These are phyloP conservation scores for Parus major DNA, from an alignment of 2,113 vertebrate genomes.

Conservation along the genomic window DNA sequence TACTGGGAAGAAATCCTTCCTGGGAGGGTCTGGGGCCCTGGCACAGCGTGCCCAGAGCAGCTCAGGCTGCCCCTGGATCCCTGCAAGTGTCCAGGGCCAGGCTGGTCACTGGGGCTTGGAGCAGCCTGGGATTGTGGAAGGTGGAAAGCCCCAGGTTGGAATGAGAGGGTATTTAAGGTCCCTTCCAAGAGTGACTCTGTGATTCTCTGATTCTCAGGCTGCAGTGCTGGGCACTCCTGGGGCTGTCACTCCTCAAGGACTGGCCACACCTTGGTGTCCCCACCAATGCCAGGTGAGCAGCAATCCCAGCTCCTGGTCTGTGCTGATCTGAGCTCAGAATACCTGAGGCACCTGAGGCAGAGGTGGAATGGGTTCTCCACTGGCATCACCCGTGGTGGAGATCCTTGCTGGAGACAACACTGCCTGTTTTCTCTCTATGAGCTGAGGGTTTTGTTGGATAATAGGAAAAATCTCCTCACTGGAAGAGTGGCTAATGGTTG, in stretches of 20 bases:
- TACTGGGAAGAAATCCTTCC: fast-evolving
- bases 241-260: background rate
- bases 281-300: background rate
- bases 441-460: background rate
- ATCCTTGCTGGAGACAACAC: background rate
- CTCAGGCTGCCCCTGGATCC: background rate
- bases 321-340: background rate
- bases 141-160: background rate
- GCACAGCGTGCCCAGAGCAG: background rate
- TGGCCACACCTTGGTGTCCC: background rate
- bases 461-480: background rate
- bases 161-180: too few species aligned
- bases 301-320: background rate
- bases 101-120: fast-evolving
- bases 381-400: background rate
- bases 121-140: fast-evolving
- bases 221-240: background rate
- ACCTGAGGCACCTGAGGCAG: background rate
- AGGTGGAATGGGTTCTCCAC: fast-evolving
- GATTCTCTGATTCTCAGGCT: background rate
- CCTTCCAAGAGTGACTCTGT: fast-evolving
- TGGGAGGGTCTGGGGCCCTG: fast-evolving
- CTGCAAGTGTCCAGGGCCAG: background rate
- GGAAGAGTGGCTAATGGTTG: background rate
- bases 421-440: background rate